phyloP scores from a whole-genome alignment of 1,140 invertebrate genomes.

The Euschistus heros region DNA sequence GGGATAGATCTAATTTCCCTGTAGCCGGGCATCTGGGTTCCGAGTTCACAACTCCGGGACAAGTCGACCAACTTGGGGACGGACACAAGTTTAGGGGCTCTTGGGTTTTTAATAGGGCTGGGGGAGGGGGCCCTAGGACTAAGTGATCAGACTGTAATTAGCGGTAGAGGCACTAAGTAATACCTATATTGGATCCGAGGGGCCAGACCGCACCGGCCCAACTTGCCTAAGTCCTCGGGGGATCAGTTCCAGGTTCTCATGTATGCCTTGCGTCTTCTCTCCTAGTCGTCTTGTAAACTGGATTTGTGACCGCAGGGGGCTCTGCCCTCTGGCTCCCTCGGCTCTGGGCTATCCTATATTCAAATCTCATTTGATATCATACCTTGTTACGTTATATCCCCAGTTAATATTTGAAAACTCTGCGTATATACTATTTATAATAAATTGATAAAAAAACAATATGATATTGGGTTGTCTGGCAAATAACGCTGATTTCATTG shows the following conservation, averaged over 20 bases:
- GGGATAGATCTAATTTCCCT: conserved; percentile 7
- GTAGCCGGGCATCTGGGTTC: conserved; percentile 8
- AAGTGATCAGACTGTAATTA: conserved; percentile 17
- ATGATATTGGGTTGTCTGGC: too few species aligned
- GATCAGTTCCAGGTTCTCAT: neutral
- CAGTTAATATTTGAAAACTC: too few species aligned
- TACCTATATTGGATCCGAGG: conserved; percentile 8
- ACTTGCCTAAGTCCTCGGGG: neutral
- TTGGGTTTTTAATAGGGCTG: neutral
- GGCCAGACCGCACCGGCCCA: neutral
- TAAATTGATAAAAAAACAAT: too few species aligned
- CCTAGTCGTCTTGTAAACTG: neutral
- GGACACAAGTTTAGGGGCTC: neutral
- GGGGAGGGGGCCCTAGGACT: neutral
- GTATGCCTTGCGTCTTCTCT: neutral
- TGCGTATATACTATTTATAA: too few species aligned
- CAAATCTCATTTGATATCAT: neutral
- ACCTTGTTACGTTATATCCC: neutral
- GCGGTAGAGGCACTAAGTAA: neutral
- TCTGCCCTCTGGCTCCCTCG: neutral
- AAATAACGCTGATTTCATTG: too few species aligned
- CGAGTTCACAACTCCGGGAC: conserved; percentile 1
- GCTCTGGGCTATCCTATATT: neutral
- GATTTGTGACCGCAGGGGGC: neutral
- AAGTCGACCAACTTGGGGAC: neutral